phyloP scores from a whole-genome alignment of 2,888 invertebrate genomes.

The Horisme vitalbata region DNA sequence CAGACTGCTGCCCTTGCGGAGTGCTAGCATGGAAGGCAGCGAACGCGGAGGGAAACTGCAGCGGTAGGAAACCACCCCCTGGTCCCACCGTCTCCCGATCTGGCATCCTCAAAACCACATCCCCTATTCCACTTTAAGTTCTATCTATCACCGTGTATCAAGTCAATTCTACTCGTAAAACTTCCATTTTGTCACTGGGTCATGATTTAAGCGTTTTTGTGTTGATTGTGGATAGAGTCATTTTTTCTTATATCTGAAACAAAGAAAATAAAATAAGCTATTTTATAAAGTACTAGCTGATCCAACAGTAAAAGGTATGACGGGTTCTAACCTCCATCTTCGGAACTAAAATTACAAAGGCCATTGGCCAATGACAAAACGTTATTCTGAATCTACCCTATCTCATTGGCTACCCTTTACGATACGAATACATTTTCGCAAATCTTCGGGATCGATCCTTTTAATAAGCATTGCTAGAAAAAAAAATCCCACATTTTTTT shows the following conservation, averaged over 20 bases:
- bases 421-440: no score
- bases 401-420: no score
- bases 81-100: slow-evolving; percentile 81
- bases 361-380: no score
- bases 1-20: slow-evolving; percentile 82
- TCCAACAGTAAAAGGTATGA: no score
- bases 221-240: slow-evolving; percentile 23
- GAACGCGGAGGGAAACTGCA: slow-evolving; percentile 82
- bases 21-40: slow-evolving; percentile 85
- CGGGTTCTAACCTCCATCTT: no score
- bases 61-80: slow-evolving; percentile 82
- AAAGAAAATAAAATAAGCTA: no score
- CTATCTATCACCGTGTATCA: slow-evolving; percentile 45
- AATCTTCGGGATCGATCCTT: no score
- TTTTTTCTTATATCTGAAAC: slow-evolving; percentile 61
- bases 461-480: no score
- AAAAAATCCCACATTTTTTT: no score
- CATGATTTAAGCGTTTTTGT: slow-evolving; percentile 44
- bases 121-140: slow-evolving; percentile 42
- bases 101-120: slow-evolving; percentile 69
- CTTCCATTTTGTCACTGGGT: slow-evolving; percentile 55
- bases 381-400: no score
- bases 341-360: no score
- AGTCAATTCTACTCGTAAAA: slow-evolving; percentile 67
- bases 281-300: no score